Base-by-base conservation (phyloP, 2,797 vertebrate genomes). In the Limnodromus scolopaceus region DNA sequence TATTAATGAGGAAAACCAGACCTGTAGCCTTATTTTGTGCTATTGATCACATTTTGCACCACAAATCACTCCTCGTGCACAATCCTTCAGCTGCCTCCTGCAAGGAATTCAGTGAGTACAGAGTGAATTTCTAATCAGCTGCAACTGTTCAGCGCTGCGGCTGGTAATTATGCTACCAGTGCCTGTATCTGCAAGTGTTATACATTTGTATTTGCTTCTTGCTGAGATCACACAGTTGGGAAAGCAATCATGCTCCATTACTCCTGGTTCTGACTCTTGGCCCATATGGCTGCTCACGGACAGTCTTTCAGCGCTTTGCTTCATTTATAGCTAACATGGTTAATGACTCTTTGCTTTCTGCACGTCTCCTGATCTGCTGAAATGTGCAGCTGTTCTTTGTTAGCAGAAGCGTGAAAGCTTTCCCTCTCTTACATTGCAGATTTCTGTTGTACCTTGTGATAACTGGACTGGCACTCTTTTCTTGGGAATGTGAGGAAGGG, bases 101-200 rank as follows among this genome's bases (percentile, higher is more conserved):
- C 53, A 82, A 94, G 78, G 86, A 93, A 70, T 70, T 92, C 63
- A 34, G 92, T 19, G 6, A 65, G 78, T 49, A 82, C 53, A 75
- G 87, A 96, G 65, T 51, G 92, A 95, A 95, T 92, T 93, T 93
- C 94, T 91, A 88, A 94, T 97, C 93, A 89, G 92, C 72, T 72
- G 86, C 6, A 9, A 61, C 93, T 79, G 76, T 85, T 94, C 74
- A 77, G 89, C 7, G 14, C 89, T 63, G 60, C 1, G 45, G 68
- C 38, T 87, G 89, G 72, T 95, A 96, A 97, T 97, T 97, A 97
- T 13, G 23, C 91, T 69, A 63, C 39, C 68, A 88, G 79, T 63
- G 90, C 83, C 85, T 65, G 66, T 83, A 89, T 95, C 89, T 80
- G 89, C 78, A 64, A 87, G 74, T 32, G 76, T 68, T 94, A 84